phyloP scores from a whole-genome alignment of 2,888 invertebrate genomes.

The Xestia ashworthii region DNA sequence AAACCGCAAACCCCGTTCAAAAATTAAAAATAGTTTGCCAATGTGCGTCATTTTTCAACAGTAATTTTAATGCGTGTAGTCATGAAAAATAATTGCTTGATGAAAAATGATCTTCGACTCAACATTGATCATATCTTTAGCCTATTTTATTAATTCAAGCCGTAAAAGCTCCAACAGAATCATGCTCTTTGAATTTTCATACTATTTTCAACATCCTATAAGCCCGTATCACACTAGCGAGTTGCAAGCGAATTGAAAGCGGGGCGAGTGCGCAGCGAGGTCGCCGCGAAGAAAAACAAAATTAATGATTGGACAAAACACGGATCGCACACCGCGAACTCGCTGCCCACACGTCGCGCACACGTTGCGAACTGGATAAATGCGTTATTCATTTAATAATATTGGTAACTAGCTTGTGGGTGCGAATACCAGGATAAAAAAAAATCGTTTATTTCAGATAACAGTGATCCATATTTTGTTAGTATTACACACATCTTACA shows the following conservation, averaged over 20 bases:
- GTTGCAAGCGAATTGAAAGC: no score
- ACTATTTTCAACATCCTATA: neutral
- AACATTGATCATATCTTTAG: neutral
- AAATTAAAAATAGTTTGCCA: neutral
- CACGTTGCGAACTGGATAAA: no score
- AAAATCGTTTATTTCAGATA: no score
- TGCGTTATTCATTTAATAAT: no score
- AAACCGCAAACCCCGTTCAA: constrained; percentile 14
- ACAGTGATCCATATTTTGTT: no score
- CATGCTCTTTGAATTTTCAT: neutral
- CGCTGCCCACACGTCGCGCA: no score
- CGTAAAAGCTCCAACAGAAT: neutral
- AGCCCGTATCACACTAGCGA: no score
- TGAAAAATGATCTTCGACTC: neutral
- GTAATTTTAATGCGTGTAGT: neutral
- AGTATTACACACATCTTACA: no score
- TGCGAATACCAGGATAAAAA: neutral
- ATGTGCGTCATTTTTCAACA: constrained; percentile 16
- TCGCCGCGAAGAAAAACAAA: no score
- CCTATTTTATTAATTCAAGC: neutral
- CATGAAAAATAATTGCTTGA: constrained; percentile 15
- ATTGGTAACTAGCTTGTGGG: neutral
- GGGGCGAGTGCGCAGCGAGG: no score
- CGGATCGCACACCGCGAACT: no score
- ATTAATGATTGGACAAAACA: no score